Conservation (phyloP, 2,888 invertebrate genomes). For the Drosophila anomelani region DNA sequence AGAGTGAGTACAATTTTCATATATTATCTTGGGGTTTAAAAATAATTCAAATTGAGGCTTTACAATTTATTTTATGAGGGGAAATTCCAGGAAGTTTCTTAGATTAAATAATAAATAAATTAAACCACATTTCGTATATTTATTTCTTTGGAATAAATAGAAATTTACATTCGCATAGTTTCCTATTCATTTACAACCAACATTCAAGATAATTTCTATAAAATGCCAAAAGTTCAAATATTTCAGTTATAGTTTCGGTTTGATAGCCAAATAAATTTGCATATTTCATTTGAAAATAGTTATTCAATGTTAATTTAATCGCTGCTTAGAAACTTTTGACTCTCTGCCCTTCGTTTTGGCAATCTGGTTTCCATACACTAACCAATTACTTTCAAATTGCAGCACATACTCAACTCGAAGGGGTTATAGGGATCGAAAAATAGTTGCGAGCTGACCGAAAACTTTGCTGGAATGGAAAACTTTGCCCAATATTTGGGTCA, state of each 20-base stretch:
- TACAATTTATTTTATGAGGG: background rate
- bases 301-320: constrained; percentile 6
- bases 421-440: constrained; percentile 12
- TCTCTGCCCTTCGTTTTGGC: constrained; percentile 13
- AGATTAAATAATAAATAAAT: background rate
- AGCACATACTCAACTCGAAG: constrained; percentile 8
- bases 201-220: background rate
- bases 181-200: too few species aligned
- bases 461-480: constrained; percentile 40
- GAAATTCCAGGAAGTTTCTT: background rate
- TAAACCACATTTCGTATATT: background rate
- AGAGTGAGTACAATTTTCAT: constrained; percentile 87
- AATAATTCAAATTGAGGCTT: too few species aligned
- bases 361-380: constrained; percentile 29
- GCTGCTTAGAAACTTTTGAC: background rate
- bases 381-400: constrained; percentile 47
- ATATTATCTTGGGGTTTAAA: background rate
- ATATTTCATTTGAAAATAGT: too few species aligned
- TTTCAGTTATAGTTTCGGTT: background rate
- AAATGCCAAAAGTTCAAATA: background rate
- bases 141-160: too few species aligned
- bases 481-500: constrained; percentile 65
- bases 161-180: too few species aligned
- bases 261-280: background rate
- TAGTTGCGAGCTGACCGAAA: constrained; percentile 31